Base-by-base conservation (phyloP, 2,888 invertebrate genomes). In the Drosophila mulleri region DNA sequence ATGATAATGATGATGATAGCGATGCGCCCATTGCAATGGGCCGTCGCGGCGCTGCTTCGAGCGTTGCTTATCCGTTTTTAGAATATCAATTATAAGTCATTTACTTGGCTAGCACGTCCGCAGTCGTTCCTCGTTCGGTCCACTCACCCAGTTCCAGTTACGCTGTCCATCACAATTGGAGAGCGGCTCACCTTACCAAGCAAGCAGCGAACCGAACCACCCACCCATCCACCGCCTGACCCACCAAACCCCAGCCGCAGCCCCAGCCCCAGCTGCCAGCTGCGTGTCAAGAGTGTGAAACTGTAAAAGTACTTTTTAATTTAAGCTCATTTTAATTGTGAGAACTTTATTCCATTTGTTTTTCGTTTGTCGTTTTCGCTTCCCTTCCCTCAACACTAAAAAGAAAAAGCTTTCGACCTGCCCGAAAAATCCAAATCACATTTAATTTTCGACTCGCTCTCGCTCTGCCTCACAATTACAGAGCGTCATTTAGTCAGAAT, bases 31-130 rank as follows among this genome's bases (percentile, higher is more conserved):
- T 23, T 58, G 44, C 45, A 9, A 23, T 64, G 44, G 18, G 58
- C 45, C 72, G 16, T 50, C 44, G 54, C 44, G 54, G 5, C 44
- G 54, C 54, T 32, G 68, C 61, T 42, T 18, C 12, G 9, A 48
- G 44, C 81, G 75, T 76, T 88, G 82, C 76, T 85, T 88, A 89
- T 83, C 87, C 90, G 83, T 87, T 88, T 90, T 83, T 74, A 80
- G 90, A 90, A 90, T 90, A 90, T 86, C 90, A 90, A 90, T 90
- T 90, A 89, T 88, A 89, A 83, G 80, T 82, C 83, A 90, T 87
- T 90, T 87, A 80, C 80, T 83, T 81, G 75, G 69, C 78, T 67
- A 60, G 80, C 89, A 84, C 81, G 88, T 84, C 78, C 80, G 68
- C 85, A 58, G 54, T 78, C 37, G 67, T 61, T 62, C 63, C 52